Evolutionary conservation across 2,113 vertebrate genomes (phyloP), one percentile per base, ranked within the genome.

Genomic region (Clupea harengus): DNA sequence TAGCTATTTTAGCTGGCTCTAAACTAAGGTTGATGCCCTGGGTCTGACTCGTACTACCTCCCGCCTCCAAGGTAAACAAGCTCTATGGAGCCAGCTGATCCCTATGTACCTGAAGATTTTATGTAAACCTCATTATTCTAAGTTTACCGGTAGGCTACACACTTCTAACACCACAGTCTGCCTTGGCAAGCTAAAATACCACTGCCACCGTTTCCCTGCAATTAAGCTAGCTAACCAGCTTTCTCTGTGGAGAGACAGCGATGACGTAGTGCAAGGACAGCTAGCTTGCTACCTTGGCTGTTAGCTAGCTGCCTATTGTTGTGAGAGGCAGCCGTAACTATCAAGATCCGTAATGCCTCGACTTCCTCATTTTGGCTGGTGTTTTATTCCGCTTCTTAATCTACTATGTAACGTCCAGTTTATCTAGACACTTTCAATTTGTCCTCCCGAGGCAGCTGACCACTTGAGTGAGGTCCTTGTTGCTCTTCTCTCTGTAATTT

Each of bases 241-340:
- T 75, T 75, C 28, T 20, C 60, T 20, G 60, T 64, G 7, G 60
- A 64, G 22, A 64, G 22, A 78, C 72, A 13, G 32, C 72, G 72
- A 78, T 78, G 72, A 78, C 72, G 72, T 78, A 78, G 72, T 39
- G 72, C 32, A 78, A 78, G 39, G 28, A 78, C 44, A 78, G 80
- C 50, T 60, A 81, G 84, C 50, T 82, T n/a, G 78, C 54, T 82
- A 28, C 25, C 44, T 25, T 85, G 32, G 54, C 50, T 32, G 81
- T 17, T 67, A 67, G 64, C 80, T 75, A 25, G 85, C 47, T 83
- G 67, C 45, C 85, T 82, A 82, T 78, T 78, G 72, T 78, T 78
- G 72, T 78, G 72, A 44, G 28, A 78, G 54, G 10, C 72, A 78
- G 28, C 72, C 11, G 72, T 32, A 39, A 17, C 44, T 39, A 78